Percentiles rank a stretch among this genome's conserved stretches.
Conservation (phyloP, 2,888 invertebrate genomes). For the Zaprionus bogoriensis region DNA sequence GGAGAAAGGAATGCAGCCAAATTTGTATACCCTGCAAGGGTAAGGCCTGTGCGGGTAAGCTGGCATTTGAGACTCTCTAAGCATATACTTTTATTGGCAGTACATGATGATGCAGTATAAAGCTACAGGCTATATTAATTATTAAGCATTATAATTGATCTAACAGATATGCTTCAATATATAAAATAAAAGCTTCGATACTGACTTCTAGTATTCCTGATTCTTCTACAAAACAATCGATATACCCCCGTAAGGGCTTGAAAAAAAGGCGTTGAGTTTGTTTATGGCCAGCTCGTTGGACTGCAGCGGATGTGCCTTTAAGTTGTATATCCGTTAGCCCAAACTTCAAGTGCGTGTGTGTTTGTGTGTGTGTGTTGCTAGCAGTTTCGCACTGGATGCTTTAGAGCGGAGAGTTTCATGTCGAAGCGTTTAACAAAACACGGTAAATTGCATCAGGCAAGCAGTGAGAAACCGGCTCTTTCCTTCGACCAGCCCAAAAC, state of each 20-base stretch:
- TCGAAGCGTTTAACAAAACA: slow-evolving; percentile 74
- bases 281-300: slow-evolving; percentile 59
- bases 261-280: slow-evolving; percentile 56
- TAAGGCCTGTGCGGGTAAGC: background rate
- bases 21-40: slow-evolving; percentile 12
- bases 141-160: background rate
- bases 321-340: slow-evolving; percentile 67
- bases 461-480: slow-evolving; percentile 41
- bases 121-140: too few relatives aligned
- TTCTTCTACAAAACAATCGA: background rate
- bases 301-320: slow-evolving; percentile 72
- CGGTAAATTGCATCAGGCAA: slow-evolving; percentile 71
- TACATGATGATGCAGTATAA: too few relatives aligned
- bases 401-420: slow-evolving; percentile 62
- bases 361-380: slow-evolving; percentile 4
- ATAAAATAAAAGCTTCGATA: too few relatives aligned
- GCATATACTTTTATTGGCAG: too few relatives aligned
- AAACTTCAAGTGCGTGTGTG: slow-evolving; percentile 14
- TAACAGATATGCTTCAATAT: too few relatives aligned
- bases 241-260: background rate
- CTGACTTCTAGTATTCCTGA: too few relatives aligned
- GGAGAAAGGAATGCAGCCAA: background rate
- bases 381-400: slow-evolving; percentile 42
- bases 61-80: background rate
- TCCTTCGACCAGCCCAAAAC: slow-evolving; percentile 7